phyloP scores from a whole-genome alignment of 2,888 invertebrate species.

The Protonemura montana region DNA sequence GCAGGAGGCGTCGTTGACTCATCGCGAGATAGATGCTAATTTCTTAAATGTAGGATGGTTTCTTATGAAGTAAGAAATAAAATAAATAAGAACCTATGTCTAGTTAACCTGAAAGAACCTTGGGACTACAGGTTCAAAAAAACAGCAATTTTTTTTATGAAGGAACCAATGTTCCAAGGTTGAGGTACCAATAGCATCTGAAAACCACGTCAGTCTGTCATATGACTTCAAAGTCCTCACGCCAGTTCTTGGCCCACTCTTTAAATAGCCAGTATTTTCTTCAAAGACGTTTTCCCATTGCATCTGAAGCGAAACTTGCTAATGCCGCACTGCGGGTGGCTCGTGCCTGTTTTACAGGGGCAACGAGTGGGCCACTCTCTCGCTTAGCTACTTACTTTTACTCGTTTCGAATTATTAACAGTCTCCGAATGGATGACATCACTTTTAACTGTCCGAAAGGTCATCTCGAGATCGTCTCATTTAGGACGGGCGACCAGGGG shows the following conservation, averaged over 20 bases:
- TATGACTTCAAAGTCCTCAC: no score
- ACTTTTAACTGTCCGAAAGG: neutral
- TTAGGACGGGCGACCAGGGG: neutral
- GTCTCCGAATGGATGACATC: neutral
- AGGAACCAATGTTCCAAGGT: no score
- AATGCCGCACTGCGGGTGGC: slow-evolving; percentile 33
- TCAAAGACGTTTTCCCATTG: neutral
- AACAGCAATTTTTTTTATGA: no score
- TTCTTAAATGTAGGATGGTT: no score
- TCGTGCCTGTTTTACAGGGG: neutral
- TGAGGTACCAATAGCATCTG: no score
- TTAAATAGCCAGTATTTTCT: neutral
- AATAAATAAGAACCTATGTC: slow-evolving; percentile 33
- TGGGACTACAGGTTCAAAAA: no score
- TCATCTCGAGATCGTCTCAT: neutral
- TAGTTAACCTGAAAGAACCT: no score
- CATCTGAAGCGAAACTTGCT: neutral
- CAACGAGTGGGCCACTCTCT: neutral
- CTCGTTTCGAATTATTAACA: neutral
- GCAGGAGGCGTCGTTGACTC: neutral
- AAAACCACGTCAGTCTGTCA: no score
- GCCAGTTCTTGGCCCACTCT: neutral
- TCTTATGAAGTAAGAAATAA: neutral
- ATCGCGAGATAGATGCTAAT: no score
- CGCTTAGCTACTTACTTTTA: neutral